These are phyloP conservation scores for Harpagifer antarcticus DNA, from an alignment of 2,797 vertebrate species.

Conservation along the genomic window DNA sequence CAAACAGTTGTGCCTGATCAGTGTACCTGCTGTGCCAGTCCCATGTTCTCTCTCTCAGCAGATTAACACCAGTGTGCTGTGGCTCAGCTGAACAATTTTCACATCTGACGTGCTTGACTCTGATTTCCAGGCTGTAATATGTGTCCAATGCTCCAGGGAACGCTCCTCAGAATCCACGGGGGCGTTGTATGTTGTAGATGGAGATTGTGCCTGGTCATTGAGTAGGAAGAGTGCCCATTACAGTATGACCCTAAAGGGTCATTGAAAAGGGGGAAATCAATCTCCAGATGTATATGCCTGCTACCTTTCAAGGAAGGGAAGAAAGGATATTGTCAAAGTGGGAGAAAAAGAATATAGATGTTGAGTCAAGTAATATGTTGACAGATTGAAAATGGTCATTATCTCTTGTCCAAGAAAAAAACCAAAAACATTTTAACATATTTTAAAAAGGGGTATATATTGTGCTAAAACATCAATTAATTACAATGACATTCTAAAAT, in stretches of 20 bases:
- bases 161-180: slow-evolving; percentile 41
- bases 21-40: background rate
- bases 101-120: slow-evolving; percentile 55
- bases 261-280: slow-evolving; percentile 74
- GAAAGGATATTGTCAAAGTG: slow-evolving; percentile 32
- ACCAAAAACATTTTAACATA: background rate
- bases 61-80: slow-evolving; percentile 46
- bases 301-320: slow-evolving; percentile 52
- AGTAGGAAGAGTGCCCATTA: slow-evolving; percentile 80
- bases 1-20: slow-evolving; percentile 17
- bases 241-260: slow-evolving; percentile 72
- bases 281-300: slow-evolving; percentile 73
- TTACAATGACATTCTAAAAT: background rate
- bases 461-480: slow-evolving; percentile 10
- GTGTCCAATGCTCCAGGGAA: slow-evolving; percentile 51
- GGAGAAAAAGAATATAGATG: no score
- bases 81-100: slow-evolving; percentile 56
- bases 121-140: slow-evolving; percentile 58
- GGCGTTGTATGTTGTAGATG: slow-evolving; percentile 55
- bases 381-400: background rate
- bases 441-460: background rate
- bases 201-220: slow-evolving; percentile 74
- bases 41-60: slow-evolving; percentile 11
- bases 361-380: background rate
- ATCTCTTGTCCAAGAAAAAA: background rate